These are phyloP conservation scores for Columba janthina DNA, from an alignment of 2,113 vertebrate species.

Conservation along the genomic window DNA sequence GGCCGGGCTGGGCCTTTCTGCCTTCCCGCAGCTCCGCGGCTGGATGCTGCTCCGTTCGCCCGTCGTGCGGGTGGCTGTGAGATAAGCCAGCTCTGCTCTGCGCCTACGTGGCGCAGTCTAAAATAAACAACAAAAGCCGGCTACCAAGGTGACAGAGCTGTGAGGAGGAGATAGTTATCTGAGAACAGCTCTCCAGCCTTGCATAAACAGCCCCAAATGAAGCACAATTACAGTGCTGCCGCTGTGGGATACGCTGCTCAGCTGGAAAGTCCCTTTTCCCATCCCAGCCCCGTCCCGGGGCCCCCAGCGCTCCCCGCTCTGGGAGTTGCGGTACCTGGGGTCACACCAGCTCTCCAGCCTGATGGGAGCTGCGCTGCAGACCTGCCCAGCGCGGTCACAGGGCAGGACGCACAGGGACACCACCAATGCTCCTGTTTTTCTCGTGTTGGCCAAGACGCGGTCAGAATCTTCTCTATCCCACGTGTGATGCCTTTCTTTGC, in stretches of 20 bases:
- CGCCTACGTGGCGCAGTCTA: neutral
- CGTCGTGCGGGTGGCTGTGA: neutral
- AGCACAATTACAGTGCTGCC: neutral
- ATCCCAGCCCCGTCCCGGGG: neutral
- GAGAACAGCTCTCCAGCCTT: neutral
- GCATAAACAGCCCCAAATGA: neutral
- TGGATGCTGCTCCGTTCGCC: neutral
- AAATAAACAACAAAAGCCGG: neutral
- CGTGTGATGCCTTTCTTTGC: neutral
- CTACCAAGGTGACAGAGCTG: neutral
- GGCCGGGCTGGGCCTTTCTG: neutral
- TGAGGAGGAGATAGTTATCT: neutral
- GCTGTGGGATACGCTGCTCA: neutral
- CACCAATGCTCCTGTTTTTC: neutral
- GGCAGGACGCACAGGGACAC: neutral
- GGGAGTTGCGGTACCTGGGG: too few species aligned
- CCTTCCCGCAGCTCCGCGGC: neutral
- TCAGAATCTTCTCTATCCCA: neutral
- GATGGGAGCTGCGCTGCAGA: neutral
- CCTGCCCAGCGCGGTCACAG: neutral
- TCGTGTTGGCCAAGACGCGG: neutral
- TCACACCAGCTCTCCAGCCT: neutral
- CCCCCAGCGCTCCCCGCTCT: neutral
- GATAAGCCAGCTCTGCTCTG: neutral
- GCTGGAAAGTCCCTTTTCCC: neutral